Evolutionary conservation across 2,113 vertebrate genomes (phyloP), one percentile per base, ranked within the genome.

Genomic region (Chloropsis cyanopogon): DNA sequence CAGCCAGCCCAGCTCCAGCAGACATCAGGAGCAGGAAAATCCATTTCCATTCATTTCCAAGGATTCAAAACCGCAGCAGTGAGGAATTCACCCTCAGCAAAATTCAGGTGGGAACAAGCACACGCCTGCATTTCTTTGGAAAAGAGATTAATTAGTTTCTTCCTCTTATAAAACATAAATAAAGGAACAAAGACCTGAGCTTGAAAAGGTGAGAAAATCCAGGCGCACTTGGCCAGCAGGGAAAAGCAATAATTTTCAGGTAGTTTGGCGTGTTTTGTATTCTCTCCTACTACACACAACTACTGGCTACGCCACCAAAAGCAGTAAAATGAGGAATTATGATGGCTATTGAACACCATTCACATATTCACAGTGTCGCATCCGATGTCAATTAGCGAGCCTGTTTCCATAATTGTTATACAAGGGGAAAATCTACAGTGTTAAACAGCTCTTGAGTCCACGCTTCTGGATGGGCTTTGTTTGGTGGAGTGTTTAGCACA

Each of bases 371-470:
- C 59, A 75, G 90, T 46, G 68, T 85, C 2, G 1, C 63, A 75
- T 69, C 73, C 81, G 5, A 71, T 95, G 86, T 96, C 97, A 97
- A 94, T 97, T 97, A 97, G 82, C 11, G 2, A 26, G 44, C 3
- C 2, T 92, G 94, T 96, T 97, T 91, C 94, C 91, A 59, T 96
- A 96, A 97, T 96, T 95, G 91, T 97, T 95, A 88, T 88, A 97
- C 93, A 93, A 97, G 95, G 91, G 93, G 85, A 92, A 97, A 95
- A 97, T 94, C 96, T 88, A 88, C 88, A 50, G 91, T 87, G 93
- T 77, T 97, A 96, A 97, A 92, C 93, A 95, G 96, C 82, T 92
- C 93, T 97, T 33, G 20, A 81, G 96, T 91, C 95, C 96, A 79
- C 28, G 3, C 68, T 94, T 90, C 82, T 56, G 59, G 83, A 78